Conservation (phyloP, 2,113 vertebrate species). For the Micronisus gabar region DNA sequence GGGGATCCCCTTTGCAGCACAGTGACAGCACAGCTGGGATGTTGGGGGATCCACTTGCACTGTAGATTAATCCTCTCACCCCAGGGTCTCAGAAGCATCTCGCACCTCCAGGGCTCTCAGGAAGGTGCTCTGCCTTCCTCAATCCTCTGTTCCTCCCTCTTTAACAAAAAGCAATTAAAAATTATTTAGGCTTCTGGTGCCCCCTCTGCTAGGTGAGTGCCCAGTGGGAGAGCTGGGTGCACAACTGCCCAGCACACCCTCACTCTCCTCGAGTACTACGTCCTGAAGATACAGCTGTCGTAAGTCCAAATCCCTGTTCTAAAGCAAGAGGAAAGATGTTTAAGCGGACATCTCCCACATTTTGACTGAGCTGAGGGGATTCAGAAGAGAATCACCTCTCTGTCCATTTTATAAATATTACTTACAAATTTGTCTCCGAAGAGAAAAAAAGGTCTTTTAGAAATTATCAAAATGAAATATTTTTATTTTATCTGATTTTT, state of each 20-base stretch:
- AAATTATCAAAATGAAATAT: background rate
- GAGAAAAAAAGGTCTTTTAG: background rate
- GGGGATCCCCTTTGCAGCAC: background rate
- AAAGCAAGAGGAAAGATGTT: background rate
- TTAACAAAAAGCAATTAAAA: background rate
- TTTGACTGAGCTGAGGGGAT: background rate
- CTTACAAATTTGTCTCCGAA: background rate
- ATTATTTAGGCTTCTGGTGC: background rate
- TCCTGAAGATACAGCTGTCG: background rate
- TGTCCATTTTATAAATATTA: background rate
- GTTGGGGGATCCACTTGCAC: background rate
- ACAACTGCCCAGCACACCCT: background rate
- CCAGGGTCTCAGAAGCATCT: background rate
- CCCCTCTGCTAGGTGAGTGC: background rate
- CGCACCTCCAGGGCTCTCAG: background rate
- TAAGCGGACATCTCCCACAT: background rate
- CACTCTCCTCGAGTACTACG: fast-evolving
- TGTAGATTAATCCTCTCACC: background rate
- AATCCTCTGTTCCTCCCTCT: background rate
- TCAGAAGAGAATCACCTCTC: background rate
- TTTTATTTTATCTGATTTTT: background rate
- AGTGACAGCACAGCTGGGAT: background rate
- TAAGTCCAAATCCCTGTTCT: background rate
- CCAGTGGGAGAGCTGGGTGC: background rate
- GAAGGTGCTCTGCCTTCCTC: background rate